A percentile compares a stretch with the other conserved stretches of the same genome.
These are phyloP conservation scores for Ictalurus punctatus DNA, from an alignment of 2,113 vertebrate genomes.

Conservation along the genomic window DNA sequence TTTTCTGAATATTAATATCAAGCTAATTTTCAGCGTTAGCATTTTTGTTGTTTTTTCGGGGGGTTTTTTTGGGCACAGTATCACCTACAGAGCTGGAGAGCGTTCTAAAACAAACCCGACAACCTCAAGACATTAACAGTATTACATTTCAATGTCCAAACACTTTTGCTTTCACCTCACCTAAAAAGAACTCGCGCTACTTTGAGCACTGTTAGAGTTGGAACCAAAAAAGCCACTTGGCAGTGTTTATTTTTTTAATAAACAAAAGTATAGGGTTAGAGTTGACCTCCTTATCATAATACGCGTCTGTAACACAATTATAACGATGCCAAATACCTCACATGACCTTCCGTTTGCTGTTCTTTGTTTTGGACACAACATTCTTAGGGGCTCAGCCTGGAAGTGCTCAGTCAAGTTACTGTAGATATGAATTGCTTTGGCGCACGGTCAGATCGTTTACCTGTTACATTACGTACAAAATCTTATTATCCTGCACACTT, in stretches of 20 bases:
- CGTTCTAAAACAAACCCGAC: slow-evolving; percentile 2
- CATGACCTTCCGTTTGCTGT: not conserved
- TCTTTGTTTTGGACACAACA: not conserved
- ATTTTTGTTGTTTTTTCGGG: not conserved
- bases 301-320: not conserved
- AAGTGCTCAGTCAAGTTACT: not conserved
- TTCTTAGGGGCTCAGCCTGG: not conserved
- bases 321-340: not conserved
- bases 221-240: not conserved
- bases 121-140: slow-evolving; percentile 9
- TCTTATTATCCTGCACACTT: not conserved
- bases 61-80: not conserved
- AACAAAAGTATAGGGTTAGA: not conserved
- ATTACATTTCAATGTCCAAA: slow-evolving; percentile 5
- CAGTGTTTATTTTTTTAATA: not conserved
- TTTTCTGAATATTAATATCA: not conserved
- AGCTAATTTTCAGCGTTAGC: not conserved
- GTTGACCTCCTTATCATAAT: not conserved
- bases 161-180: not conserved
- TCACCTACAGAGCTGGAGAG: not conserved
- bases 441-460: not conserved
- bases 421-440: not conserved
- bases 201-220: not conserved
- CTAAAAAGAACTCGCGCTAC: not conserved
- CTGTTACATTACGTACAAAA: not conserved